These are phyloP conservation scores for Channa striata DNA, from an alignment of 2,797 vertebrate species.

Conservation along the genomic window DNA sequence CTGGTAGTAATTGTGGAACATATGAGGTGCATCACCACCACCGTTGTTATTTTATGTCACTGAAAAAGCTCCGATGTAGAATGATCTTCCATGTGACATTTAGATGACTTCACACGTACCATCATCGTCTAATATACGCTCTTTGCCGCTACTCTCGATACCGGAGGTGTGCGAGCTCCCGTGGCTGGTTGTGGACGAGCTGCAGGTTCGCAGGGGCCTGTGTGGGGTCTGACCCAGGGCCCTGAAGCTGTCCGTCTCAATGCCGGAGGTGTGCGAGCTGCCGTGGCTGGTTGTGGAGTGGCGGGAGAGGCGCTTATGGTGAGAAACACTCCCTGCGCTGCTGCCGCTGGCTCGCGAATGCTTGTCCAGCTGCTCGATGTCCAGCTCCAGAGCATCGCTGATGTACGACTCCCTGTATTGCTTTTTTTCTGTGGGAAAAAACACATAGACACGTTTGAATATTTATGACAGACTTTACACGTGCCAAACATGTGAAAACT, in stretches of 20 bases:
- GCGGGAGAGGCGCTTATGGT: conserved; percentile 91
- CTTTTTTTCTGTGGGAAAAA: conserved; percentile 91
- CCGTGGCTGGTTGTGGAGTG: conserved; percentile 94
- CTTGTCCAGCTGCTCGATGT: conserved; percentile 96
- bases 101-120: conserved; percentile 75
- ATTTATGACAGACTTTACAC: not conserved
- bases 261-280: conserved; percentile 97
- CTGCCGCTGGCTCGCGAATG: conserved; percentile 95
- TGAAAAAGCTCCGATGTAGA: too few species aligned
- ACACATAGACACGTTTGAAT: not conserved
- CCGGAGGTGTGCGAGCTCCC: conserved; percentile 98
- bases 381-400: conserved; percentile 96
- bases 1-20: too few species aligned
- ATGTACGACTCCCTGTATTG: conserved; percentile 99
- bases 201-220: conserved; percentile 91
- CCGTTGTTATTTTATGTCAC: too few species aligned
- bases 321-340: conserved; percentile 89
- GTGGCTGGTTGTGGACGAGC: conserved; percentile 94
- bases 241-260: conserved; percentile 91
- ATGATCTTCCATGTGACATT: not conserved
- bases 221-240: conserved; percentile 82
- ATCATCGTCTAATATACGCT: conserved; percentile 93
- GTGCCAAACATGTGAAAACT: not conserved
- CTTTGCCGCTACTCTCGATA: conserved; percentile 94
- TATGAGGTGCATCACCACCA: too few species aligned